Conservation (phyloP, 2,797 vertebrate genomes). For the Avahi laniger region DNA sequence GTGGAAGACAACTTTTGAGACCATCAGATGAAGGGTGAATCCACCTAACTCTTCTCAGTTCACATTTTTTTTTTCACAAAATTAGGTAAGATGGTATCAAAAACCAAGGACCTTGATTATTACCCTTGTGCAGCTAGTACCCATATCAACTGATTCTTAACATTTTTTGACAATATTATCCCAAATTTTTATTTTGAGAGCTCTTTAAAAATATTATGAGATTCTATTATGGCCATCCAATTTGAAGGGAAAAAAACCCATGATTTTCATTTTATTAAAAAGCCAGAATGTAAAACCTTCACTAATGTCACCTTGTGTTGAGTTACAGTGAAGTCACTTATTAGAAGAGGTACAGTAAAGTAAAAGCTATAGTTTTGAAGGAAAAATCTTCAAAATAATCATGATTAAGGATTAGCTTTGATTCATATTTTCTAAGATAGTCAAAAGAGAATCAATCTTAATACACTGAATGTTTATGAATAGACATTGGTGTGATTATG, state of each 20-base stretch:
- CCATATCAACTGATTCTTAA: not conserved
- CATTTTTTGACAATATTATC: slow-evolving; percentile 38
- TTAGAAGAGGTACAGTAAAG: slow-evolving; percentile 2
- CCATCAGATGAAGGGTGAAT: not conserved
- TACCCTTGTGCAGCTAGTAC: not conserved
- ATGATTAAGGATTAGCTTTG: slow-evolving; percentile 13
- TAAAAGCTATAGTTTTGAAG: slow-evolving; percentile 38
- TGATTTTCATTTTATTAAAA: not conserved
- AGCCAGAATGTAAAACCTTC: slow-evolving; percentile 26
- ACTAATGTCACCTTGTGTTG: slow-evolving; percentile 26
- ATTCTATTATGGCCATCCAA: slow-evolving; percentile 33
- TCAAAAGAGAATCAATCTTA: slow-evolving; percentile 26
- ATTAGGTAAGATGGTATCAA: not conserved
- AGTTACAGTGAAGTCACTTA: slow-evolving; percentile 60
- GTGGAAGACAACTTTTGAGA: not conserved
- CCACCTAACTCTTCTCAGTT: not conserved
- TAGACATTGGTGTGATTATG: slow-evolving; percentile 49
- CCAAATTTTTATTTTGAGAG: not conserved
- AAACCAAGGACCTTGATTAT: not conserved
- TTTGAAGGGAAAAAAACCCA: not conserved
- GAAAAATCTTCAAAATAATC: slow-evolving; percentile 50
- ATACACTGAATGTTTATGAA: slow-evolving; percentile 57
- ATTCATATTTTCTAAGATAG: slow-evolving; percentile 51
- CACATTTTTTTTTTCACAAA: slow-evolving; percentile 20
- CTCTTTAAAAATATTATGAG: slow-evolving; percentile 54